Base-by-base conservation (phyloP, 1,140 invertebrate genomes). In the Achroia grisella region DNA sequence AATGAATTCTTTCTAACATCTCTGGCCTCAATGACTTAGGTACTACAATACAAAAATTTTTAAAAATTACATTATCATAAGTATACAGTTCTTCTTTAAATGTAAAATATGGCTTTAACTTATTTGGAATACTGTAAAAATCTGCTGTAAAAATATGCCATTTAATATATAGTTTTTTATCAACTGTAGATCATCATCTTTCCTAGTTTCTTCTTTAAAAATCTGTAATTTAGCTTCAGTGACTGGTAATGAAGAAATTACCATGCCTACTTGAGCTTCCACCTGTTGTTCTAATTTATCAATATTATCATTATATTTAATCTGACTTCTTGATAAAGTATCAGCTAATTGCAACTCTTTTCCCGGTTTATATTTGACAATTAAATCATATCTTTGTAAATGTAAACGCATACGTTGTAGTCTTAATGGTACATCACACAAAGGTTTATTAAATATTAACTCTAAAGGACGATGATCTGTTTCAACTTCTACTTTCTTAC, bases 351-450 rank as follows among this genome's bases (percentile, higher is more conserved):
- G 36, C 10, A 48, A 27, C 10, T 42, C 17, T 33, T 48, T 41
- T 14, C 46, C 46, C 8, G 39, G 39, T 42, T 34, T 48, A 13
- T 48, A 48, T 31, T 40, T 48, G 2, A 48, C 36, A 11, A 33
- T 28, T 29, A 48, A n/a, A 27, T 48, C 37, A 41, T 48, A 48
- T 8, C 23, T 11, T 33, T 48, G 37, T 14, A 48, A 29, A 4
- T 17, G n/a, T 17, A 48, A 34, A 11, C 30, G 28, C n/a, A 41
- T 23, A 8, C 37, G n/a, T 35, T 48, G 45, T n/a, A n/a, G n/a
- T n/a, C n/a, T n/a, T n/a, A n/a, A n/a, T n/a, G n/a, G n/a, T n/a
- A n/a, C n/a, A n/a, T n/a, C n/a, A n/a, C n/a, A n/a, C n/a, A n/a
- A n/a, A n/a, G n/a, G n/a, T n/a, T n/a, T n/a, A n/a, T n/a, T 29